Conservation (phyloP, 2,113 vertebrate species). For the Peromyscus leucopus region DNA sequence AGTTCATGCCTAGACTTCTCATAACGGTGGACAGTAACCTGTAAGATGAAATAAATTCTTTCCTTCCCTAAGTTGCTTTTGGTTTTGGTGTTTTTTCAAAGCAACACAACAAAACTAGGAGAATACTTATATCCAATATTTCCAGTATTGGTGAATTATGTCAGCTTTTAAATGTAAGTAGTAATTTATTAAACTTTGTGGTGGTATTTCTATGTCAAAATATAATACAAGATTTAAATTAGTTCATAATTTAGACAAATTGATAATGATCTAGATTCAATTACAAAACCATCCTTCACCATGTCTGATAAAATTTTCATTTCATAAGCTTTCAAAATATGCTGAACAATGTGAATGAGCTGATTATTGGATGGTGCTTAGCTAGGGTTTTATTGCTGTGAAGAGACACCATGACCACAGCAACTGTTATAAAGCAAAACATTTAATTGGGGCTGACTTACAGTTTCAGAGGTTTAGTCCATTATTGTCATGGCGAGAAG, state of each 20-base stretch:
- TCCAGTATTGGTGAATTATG: neutral
- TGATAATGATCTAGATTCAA: neutral
- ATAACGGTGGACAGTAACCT: too few relatives aligned
- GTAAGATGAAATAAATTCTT: neutral
- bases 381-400: neutral
- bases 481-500: neutral
- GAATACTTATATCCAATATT: neutral
- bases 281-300: neutral
- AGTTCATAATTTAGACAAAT: constrained; percentile 13
- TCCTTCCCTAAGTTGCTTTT: neutral
- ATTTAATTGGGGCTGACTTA: neutral
- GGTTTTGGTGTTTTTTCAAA: neutral
- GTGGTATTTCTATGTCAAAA: neutral
- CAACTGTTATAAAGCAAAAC: neutral
- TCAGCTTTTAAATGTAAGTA: neutral
- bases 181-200: constrained; percentile 13
- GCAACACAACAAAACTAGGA: neutral
- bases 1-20: neutral
- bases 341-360: neutral
- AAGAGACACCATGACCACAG: neutral
- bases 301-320: neutral
- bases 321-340: neutral
- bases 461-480: neutral
- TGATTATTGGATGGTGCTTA: neutral
- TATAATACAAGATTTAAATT: constrained; percentile 25